These are phyloP conservation scores for Helleia helle DNA, from an alignment of 2,888 invertebrate species.

Conservation along the genomic window DNA sequence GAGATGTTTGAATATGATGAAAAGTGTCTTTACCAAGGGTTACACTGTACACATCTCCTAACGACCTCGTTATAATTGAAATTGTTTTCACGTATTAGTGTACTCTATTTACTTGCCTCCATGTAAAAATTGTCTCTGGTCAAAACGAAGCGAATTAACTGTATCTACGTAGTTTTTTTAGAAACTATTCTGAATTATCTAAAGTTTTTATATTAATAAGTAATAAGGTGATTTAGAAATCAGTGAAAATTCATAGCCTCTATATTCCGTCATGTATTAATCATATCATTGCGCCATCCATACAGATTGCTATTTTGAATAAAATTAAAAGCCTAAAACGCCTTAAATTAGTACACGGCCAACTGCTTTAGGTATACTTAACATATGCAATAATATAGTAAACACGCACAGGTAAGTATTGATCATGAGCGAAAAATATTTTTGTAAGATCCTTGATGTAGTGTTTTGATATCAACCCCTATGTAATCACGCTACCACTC, in stretches of 20 bases:
- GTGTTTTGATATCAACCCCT: constrained; percentile 3
- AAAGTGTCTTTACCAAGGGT: no score
- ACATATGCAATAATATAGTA: constrained; percentile 29
- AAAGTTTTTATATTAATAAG: background rate
- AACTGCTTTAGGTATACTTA: constrained; percentile 17
- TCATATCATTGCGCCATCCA: constrained; percentile 67
- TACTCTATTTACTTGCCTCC: no score
- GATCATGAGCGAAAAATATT: constrained; percentile 39
- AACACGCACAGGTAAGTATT: constrained; percentile 51
- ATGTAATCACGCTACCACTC: background rate
- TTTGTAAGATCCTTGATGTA: constrained; percentile 30
- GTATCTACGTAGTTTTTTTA: no score
- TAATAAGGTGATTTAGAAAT: no score
- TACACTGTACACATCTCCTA: no score
- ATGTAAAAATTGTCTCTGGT: no score
- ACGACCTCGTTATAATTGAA: no score
- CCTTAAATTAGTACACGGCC: constrained; percentile 14
- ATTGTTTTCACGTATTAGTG: no score
- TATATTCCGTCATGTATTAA: constrained; percentile 27
- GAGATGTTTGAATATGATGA: no score
- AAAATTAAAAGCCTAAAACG: constrained; percentile 15
- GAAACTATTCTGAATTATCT: no score
- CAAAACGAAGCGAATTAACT: no score
- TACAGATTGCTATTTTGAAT: constrained; percentile 26
- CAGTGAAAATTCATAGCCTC: constrained; percentile 12